Conservation (phyloP, 1,140 invertebrate species). For the Habropoda laboriosa region DNA sequence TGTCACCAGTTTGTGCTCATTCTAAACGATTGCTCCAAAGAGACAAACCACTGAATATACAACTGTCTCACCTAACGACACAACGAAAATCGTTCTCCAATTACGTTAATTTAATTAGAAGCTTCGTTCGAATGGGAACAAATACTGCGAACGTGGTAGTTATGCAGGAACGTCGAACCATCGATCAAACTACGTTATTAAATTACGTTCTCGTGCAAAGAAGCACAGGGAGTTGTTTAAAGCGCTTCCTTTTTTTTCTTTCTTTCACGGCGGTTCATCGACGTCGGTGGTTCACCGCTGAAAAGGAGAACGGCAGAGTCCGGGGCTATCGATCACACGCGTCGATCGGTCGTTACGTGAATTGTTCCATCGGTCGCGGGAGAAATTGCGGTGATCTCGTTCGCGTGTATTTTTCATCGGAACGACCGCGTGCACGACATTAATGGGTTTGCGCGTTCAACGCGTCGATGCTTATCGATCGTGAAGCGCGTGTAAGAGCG, state of each 20-base stretch:
- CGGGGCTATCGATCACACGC: slow-evolving; percentile 26
- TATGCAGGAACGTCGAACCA: background rate
- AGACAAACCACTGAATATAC: no score
- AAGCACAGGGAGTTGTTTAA: background rate
- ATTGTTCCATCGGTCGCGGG: background rate
- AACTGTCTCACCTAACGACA: no score
- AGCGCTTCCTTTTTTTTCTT: background rate
- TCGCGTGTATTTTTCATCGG: slow-evolving; percentile 26
- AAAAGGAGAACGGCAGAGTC: background rate
- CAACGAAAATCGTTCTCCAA: no score
- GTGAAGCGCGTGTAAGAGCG: background rate
- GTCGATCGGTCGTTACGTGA: slow-evolving; percentile 17
- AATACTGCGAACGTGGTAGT: background rate
- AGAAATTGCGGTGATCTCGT: slow-evolving; percentile 29
- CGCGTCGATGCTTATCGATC: slow-evolving; percentile 49
- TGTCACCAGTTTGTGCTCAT: no score
- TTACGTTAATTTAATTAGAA: background rate
- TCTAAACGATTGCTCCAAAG: no score
- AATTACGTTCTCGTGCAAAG: background rate
- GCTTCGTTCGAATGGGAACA: background rate
- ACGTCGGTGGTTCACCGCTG: background rate
- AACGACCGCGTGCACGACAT: slow-evolving; percentile 7
- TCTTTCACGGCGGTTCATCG: background rate
- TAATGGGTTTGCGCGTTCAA: slow-evolving; percentile 38
- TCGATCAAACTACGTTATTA: slow-evolving; percentile 18